Evolutionary conservation across 2,888 invertebrate species (phyloP).

Genomic region (Cephonodes hylas): DNA sequence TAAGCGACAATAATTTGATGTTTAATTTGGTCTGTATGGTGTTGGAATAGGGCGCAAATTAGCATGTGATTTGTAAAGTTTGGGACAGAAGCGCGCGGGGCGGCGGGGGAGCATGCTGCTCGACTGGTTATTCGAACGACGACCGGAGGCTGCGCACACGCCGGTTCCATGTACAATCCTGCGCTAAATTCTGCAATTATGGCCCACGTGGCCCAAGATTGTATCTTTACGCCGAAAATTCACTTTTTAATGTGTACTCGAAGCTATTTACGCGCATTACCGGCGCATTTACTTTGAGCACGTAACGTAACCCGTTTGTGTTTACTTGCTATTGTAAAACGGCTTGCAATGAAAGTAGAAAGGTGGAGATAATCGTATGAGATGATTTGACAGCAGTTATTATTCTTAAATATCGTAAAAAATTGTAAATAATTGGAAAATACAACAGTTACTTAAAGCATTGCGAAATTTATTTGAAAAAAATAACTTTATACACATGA

Average conservation of each 20-base stretch:
- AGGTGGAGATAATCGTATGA: background rate
- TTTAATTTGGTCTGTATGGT: conserved; percentile 28
- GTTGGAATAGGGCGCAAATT: conserved; percentile 37
- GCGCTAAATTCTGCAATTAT: conserved; percentile 54
- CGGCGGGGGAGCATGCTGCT: conserved; percentile 64
- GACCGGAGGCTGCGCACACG: conserved; percentile 78
- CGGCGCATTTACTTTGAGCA: conserved; percentile 5
- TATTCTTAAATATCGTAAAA: background rate
- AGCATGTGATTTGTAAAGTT: conserved; percentile 45
- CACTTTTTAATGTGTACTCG: conserved; percentile 32
- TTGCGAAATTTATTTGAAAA: too few relatives aligned
- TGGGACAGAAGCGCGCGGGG: conserved; percentile 55
- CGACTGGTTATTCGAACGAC: conserved; percentile 78
- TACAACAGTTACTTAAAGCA: too few relatives aligned
- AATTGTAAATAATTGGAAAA: too few relatives aligned
- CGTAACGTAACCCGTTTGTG: background rate
- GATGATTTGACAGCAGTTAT: background rate
- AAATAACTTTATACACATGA: too few relatives aligned
- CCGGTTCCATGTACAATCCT: conserved; percentile 54
- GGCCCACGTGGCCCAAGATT: conserved; percentile 51
- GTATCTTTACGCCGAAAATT: conserved; percentile 41
- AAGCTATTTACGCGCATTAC: conserved; percentile 24
- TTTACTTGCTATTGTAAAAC: background rate
- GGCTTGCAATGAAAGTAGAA: background rate
- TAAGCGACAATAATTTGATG: conserved; percentile 27